phyloP scores from a whole-genome alignment of 2,888 invertebrate genomes.

The Gastrophysa polygoni region DNA sequence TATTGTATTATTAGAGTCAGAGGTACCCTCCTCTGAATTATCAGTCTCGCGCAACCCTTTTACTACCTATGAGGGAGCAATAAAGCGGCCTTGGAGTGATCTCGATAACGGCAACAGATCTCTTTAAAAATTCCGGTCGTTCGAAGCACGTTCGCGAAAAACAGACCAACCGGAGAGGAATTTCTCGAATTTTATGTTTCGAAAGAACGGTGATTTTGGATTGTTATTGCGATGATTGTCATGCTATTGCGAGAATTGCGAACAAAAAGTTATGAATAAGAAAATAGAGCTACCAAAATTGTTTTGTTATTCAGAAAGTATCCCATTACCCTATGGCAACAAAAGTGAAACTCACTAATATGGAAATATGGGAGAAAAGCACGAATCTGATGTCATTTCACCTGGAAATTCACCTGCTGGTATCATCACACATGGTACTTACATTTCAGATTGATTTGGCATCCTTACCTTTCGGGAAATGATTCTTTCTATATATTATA shows the following conservation, averaged over 20 bases:
- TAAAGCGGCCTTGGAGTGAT: slow-evolving; percentile 59
- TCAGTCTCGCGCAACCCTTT: slow-evolving; percentile 58
- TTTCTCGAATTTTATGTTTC: slow-evolving; percentile 16
- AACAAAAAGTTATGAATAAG: too few relatives aligned
- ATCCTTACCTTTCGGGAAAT: too few relatives aligned
- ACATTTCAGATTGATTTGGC: too few relatives aligned
- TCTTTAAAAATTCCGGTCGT: slow-evolving; percentile 55
- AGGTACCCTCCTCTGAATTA: slow-evolving; percentile 55
- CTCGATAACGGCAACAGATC: slow-evolving; percentile 55
- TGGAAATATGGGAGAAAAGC: too few relatives aligned
- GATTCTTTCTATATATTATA: too few relatives aligned
- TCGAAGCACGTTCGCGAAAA: slow-evolving; percentile 50
- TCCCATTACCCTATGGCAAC: too few relatives aligned
- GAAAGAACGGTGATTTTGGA: slow-evolving; percentile 11
- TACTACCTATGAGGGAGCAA: slow-evolving; percentile 60
- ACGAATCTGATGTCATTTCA: too few relatives aligned
- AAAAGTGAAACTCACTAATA: too few relatives aligned
- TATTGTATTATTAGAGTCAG: slow-evolving; percentile 45
- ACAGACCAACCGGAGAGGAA: slow-evolving; percentile 27
- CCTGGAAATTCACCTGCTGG: too few relatives aligned
- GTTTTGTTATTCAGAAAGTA: too few relatives aligned
- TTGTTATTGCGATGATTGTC: slow-evolving; percentile 11
- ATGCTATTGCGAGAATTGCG: neutral
- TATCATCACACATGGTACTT: too few relatives aligned
- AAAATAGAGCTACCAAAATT: too few relatives aligned